These are phyloP conservation scores for Cyanoramphus novaezelandiae DNA, from an alignment of 2,113 vertebrate genomes.

Conservation along the genomic window DNA sequence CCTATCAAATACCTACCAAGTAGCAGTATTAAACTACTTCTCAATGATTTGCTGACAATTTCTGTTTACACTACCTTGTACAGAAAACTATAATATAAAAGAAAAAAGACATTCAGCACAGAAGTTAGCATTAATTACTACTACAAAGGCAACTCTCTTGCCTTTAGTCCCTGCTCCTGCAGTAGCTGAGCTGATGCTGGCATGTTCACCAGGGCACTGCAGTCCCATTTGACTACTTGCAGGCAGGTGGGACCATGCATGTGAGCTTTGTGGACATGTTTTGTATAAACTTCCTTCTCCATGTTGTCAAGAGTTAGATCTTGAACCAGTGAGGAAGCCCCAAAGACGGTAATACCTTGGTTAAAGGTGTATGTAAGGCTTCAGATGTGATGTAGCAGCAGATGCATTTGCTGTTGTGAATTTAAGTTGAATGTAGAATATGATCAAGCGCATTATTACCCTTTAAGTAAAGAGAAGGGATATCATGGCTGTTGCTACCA, in stretches of 20 bases:
- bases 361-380: background rate
- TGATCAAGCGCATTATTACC: background rate
- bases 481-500: background rate
- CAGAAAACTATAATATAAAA: background rate
- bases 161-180: background rate
- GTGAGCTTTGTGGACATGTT: background rate
- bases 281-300: background rate
- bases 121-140: background rate
- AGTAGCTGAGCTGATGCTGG: background rate
- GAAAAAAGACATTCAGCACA: background rate
- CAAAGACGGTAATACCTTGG: background rate
- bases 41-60: background rate
- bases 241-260: background rate
- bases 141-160: background rate
- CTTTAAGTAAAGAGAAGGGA: background rate
- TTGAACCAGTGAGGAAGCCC: background rate
- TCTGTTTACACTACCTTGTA: background rate
- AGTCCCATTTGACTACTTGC: fast-evolving
- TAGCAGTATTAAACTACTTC: background rate
- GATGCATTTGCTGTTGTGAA: background rate
- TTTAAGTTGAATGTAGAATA: background rate
- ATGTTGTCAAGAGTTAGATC: background rate
- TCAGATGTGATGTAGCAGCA: background rate
- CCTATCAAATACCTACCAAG: background rate
- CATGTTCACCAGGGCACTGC: background rate